Evolutionary conservation across 2,113 vertebrate genomes (phyloP), one percentile per base, ranked within the genome.

Genomic region (Gymnobelideus leadbeateri): DNA sequence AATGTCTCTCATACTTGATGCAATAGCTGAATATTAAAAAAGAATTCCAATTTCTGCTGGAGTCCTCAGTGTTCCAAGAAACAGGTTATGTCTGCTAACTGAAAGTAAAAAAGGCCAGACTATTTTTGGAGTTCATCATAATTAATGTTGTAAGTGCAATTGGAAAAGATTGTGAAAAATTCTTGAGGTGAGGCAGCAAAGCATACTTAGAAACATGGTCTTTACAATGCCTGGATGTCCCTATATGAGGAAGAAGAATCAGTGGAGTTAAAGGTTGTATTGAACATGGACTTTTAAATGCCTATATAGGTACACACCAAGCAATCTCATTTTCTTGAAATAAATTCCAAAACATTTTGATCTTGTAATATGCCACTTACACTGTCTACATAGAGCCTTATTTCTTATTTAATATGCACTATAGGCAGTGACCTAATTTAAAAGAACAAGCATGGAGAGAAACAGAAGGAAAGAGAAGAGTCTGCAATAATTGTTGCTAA

Each of bases 381-480:
- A 89, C 77, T 3, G 90, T 89, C 84, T 94, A 94, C 89, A 94
- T 91, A 95, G 93, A 51, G 14, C 2, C 24, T 94, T 91, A 84
- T 28, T 9, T 95, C 95, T 98, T 91, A 94, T 96, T 98, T 96
- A 96, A 96, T 93, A 96, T 92, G 95, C 93, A 96, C 91, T 97
- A 94, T 97, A 97, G 94, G 94, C 97, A 96, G 90, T 94, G 96
- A 97, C 95, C 97, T 96, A 97, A 95, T 96, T 98, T 95, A 95
- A 95, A 92, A 97, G 91, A 3, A 52, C 91, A 94, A 93, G 92
- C 90, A 93, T 77, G 55, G 53, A 50, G 49, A 90, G 89, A 50
- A 51, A 50, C 24, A 90, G 89, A 84, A 84, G n/a, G 68, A 43
- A 84, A 84, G 37, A 77, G 68, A 77, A 77, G 68, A 84, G 26